A percentile compares a stretch with the other conserved stretches of the same genome.
Evolutionary conservation across 2,113 vertebrate species (phyloP).

Genomic region (Lepus americanus): DNA sequence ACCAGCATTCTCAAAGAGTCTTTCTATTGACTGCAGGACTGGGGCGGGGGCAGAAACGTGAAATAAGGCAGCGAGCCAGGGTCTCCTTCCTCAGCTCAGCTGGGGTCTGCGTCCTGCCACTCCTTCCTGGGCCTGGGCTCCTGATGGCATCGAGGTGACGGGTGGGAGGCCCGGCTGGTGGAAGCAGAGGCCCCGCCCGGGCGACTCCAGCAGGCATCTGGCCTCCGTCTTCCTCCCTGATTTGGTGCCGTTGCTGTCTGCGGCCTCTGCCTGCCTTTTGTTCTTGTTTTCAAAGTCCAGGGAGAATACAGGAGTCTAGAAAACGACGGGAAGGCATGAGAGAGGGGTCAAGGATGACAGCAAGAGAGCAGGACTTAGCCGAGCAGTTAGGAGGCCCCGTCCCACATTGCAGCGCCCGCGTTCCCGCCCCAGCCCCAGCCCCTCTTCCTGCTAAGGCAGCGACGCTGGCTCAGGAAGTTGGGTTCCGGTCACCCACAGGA

Average conservation of each 20-base stretch:
- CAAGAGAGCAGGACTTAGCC: no score
- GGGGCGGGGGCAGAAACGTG: no score
- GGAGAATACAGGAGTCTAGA: background rate
- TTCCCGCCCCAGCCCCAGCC: no score
- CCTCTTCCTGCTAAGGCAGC: no score
- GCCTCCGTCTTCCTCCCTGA: background rate
- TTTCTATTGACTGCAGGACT: background rate
- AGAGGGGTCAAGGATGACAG: background rate
- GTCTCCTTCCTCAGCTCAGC: background rate
- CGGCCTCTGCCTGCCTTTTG: background rate
- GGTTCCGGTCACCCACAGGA: no score
- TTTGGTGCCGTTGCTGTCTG: background rate
- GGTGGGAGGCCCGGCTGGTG: background rate
- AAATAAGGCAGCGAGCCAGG: background rate
- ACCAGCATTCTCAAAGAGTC: background rate
- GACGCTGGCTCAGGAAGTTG: no score
- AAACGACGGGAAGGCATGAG: background rate
- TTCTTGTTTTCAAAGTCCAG: background rate
- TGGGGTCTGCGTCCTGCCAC: background rate
- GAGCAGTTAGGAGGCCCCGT: no score
- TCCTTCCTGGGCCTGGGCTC: background rate
- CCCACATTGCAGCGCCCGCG: no score
- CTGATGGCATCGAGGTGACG: background rate
- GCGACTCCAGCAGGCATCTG: background rate
- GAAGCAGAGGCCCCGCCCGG: background rate